Percentiles rank a stretch among this genome's conserved stretches.
These are phyloP conservation scores for Rugalucina vietnamica DNA, from an alignment of 2,888 invertebrate genomes.

Conservation along the genomic window DNA sequence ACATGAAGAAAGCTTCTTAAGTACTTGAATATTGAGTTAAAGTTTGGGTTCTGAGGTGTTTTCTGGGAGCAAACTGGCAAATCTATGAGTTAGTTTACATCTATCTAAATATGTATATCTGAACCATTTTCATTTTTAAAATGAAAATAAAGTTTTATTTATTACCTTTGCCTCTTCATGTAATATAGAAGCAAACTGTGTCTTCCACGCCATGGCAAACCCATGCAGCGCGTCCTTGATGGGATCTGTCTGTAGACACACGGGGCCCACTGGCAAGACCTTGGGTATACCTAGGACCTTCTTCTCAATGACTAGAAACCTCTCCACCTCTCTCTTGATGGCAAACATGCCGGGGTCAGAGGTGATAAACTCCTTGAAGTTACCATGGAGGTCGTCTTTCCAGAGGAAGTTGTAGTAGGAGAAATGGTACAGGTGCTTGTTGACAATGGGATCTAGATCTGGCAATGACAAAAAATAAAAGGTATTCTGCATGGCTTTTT, in stretches of 20 bases:
- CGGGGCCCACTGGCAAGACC: conserved; percentile 79
- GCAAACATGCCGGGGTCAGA: conserved; percentile 80
- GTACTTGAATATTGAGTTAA: too few species aligned
- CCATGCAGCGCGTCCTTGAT: conserved; percentile 83
- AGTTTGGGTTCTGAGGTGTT: too few species aligned
- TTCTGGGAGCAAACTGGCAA: too few species aligned
- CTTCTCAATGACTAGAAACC: conserved; percentile 80
- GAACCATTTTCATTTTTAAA: too few species aligned
- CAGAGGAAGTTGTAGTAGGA: conserved; percentile 83
- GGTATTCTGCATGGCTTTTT: too few species aligned
- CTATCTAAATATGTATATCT: too few species aligned
- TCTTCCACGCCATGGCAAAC: conserved; percentile 84
- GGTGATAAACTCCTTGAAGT: conserved; percentile 81
- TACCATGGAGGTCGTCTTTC: conserved; percentile 83
- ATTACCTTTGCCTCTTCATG: conserved; percentile 83
- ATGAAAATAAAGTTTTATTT: too few species aligned
- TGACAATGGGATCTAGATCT: conserved; percentile 79
- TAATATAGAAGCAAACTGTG: conserved; percentile 82
- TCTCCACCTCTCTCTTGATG: conserved; percentile 77
- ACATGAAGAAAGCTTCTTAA: too few species aligned
- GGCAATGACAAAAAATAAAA: too few species aligned
- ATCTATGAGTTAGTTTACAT: too few species aligned
- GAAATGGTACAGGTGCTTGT: conserved; percentile 82
- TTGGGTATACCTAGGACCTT: conserved; percentile 79
- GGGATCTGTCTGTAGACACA: conserved; percentile 81